Evolutionary conservation across 1,140 invertebrate genomes (phyloP).

Genomic region (Ditylenchus dipsaci): DNA sequence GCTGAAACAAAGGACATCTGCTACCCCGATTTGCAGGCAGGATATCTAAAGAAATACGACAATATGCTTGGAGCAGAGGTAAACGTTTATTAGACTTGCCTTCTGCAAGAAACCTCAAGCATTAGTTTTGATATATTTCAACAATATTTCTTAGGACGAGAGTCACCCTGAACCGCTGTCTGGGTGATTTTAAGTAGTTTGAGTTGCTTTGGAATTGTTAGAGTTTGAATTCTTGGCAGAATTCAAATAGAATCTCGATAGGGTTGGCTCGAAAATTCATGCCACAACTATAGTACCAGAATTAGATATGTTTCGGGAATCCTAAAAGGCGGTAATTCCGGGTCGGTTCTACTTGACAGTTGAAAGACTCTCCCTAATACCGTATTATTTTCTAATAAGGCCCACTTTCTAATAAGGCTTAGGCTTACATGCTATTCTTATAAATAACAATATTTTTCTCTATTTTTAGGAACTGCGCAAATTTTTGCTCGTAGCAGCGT

Average conservation of each 20-base stretch:
- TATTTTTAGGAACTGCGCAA: background rate
- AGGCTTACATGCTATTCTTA: background rate
- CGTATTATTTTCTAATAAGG: background rate
- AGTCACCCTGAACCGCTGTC: background rate
- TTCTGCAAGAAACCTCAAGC: no score
- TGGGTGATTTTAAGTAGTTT: background rate
- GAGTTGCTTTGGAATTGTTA: background rate
- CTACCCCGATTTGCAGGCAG: background rate
- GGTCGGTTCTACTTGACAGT: background rate
- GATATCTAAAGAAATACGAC: background rate
- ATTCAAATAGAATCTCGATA: background rate
- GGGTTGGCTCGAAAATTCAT: no score
- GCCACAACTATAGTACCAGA: no score
- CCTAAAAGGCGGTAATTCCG: background rate
- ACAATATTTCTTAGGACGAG: background rate
- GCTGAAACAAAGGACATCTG: background rate
- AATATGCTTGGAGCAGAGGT: background rate
- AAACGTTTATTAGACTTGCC: background rate
- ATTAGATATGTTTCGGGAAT: background rate
- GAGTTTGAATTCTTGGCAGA: background rate
- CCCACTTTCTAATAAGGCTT: background rate
- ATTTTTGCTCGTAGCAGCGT: background rate
- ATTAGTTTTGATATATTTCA: background rate
- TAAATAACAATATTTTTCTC: background rate
- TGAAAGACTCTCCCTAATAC: background rate